Evolutionary conservation across 2,888 invertebrate species (phyloP).

Genomic region (Eumerus sabulonum): DNA sequence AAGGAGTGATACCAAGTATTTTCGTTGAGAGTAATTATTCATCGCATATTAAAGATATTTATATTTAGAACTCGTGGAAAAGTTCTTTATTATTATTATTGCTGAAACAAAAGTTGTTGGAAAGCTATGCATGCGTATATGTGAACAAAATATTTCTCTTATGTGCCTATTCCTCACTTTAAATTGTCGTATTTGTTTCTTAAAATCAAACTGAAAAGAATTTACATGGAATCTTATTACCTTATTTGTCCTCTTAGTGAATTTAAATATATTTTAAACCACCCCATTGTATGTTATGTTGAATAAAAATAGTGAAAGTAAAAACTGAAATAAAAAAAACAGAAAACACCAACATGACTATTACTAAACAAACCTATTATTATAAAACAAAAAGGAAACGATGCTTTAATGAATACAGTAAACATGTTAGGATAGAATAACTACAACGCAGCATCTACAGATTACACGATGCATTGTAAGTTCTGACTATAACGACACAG

Average conservation of each 20-base stretch:
- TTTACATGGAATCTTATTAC: conserved; percentile 32
- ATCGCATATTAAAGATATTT: no score
- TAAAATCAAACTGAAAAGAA: conserved; percentile 34
- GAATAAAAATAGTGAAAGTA: conserved; percentile 16
- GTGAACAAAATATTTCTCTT: conserved; percentile 57
- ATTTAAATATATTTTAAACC: conserved; percentile 40
- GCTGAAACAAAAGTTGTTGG: no score
- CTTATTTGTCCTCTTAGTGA: conserved; percentile 59
- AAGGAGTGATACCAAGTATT: no score
- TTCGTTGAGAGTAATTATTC: no score
- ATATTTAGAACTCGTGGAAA: no score
- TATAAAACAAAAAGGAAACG: conserved; percentile 31
- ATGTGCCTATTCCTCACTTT: conserved; percentile 62
- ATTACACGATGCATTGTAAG: conserved; percentile 45
- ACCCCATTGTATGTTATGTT: conserved; percentile 30
- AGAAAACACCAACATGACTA: conserved; percentile 56
- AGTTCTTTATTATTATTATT: no score
- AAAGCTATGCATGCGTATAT: background rate
- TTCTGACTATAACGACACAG: conserved; percentile 25
- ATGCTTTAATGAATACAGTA: conserved; percentile 68
- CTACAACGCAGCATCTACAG: conserved; percentile 57
- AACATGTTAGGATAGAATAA: conserved; percentile 37
- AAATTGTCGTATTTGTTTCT: conserved; percentile 4
- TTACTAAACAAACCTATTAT: conserved; percentile 58
- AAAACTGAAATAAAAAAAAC: conserved; percentile 19